Percentiles rank a stretch among this genome's conserved stretches.
Evolutionary conservation across 2,113 vertebrate species (phyloP).

Genomic region (Tachysurus fulvidraco): DNA sequence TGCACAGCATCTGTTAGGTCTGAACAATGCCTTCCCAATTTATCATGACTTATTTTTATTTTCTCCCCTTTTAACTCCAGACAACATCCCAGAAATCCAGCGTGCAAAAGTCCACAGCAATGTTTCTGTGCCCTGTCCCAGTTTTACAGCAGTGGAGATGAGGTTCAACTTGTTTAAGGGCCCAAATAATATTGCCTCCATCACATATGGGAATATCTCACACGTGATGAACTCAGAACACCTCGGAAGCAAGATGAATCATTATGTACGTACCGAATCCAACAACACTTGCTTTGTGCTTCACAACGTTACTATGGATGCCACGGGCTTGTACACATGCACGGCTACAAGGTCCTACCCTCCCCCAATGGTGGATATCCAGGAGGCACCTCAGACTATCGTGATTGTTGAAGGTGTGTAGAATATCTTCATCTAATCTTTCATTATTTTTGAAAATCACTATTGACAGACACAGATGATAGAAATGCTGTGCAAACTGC

Average conservation of each 20-base stretch:
- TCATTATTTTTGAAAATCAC: background rate
- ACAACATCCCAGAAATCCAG: background rate
- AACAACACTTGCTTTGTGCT: slow-evolving; percentile 37
- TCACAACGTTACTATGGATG: background rate
- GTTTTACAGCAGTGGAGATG: slow-evolving; percentile 21
- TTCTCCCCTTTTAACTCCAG: background rate
- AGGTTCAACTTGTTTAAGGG: slow-evolving; percentile 18
- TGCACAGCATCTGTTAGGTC: background rate
- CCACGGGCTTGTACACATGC: slow-evolving; percentile 48
- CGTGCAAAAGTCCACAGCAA: slow-evolving; percentile 6
- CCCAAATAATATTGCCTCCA: background rate
- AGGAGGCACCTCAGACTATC: background rate
- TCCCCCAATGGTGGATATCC: slow-evolving; percentile 11
- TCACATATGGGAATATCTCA: background rate
- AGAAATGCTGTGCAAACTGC: background rate
- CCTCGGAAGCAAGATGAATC: background rate
- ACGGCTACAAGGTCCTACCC: slow-evolving; percentile 33
- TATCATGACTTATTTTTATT: background rate
- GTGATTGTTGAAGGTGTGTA: slow-evolving; percentile 49
- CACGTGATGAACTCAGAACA: background rate
- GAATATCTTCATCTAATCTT: background rate
- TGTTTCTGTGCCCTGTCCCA: slow-evolving; percentile 37
- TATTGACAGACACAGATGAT: background rate
- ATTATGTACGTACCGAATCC: background rate
- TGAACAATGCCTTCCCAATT: background rate